Evolutionary conservation across 2,888 invertebrate species (phyloP).

Genomic region (Diarsia rubi): DNA sequence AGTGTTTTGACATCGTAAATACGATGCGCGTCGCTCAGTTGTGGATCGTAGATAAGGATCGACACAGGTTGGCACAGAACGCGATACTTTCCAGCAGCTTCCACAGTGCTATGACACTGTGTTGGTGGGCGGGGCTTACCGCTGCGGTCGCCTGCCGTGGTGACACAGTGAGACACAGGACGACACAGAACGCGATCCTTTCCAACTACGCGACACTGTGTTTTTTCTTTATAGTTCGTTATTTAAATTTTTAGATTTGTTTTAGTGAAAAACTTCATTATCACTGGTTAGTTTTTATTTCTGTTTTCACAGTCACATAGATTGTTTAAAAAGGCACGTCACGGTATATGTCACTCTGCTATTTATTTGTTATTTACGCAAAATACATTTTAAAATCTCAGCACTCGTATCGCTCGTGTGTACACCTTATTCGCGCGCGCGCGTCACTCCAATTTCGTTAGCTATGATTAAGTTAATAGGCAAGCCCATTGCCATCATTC

Average conservation of each 20-base stretch:
- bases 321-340: background rate
- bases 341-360: background rate
- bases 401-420: too few relatives aligned
- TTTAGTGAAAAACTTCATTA: background rate
- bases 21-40: too few relatives aligned
- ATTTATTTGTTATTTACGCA: background rate
- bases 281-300: background rate
- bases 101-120: background rate
- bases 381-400: background rate
- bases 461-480: too few relatives aligned
- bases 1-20: too few relatives aligned
- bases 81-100: background rate
- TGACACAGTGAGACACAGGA: background rate
- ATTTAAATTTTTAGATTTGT: background rate
- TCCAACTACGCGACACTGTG: background rate
- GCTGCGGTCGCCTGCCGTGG: background rate
- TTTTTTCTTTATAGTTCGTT: background rate
- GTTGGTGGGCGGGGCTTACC: background rate
- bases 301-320: background rate
- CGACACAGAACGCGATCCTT: background rate
- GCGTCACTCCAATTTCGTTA: too few relatives aligned
- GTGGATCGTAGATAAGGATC: background rate
- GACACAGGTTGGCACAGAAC: constrained; percentile 1
- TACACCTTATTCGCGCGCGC: too few relatives aligned
- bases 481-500: too few relatives aligned